Percentiles rank a stretch among this genome's conserved stretches.
Evolutionary conservation across 2,888 invertebrate species (phyloP).

Genomic region (Catocala sponsa): DNA sequence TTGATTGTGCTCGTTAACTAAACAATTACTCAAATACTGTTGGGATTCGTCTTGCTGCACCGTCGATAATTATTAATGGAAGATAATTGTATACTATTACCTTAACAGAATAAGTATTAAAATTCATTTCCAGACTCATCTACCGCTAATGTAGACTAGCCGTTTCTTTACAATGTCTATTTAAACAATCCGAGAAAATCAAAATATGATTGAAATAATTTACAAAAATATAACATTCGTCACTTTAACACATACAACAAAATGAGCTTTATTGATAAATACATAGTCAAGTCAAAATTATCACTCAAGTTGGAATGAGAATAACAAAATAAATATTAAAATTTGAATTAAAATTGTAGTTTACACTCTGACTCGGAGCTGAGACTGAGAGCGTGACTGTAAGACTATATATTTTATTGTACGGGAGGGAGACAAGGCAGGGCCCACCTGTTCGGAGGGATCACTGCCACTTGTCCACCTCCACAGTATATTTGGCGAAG

Average conservation of each 20-base stretch:
- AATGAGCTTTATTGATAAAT: conserved; percentile 70
- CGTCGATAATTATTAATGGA: conserved; percentile 45
- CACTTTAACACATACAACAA: conserved; percentile 73
- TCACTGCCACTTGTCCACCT: conserved; percentile 40
- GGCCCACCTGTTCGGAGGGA: no score
- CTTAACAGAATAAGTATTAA: conserved; percentile 42
- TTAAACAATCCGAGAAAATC: conserved; percentile 65
- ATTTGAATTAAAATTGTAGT: conserved; percentile 55
- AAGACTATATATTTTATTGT: conserved; percentile 28
- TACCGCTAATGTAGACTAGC: conserved; percentile 64
- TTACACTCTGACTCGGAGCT: conserved; percentile 42
- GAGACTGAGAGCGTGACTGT: conserved; percentile 38
- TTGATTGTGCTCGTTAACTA: conserved; percentile 36
- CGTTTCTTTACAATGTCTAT: conserved; percentile 62
- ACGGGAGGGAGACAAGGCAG: conserved; percentile 19
- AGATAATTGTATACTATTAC: conserved; percentile 47
- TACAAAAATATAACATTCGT: conserved; percentile 82
- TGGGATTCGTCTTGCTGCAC: conserved; percentile 28
- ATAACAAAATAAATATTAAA: conserved; percentile 71
- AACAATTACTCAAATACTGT: conserved; percentile 40
- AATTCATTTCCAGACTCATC: conserved; percentile 46
- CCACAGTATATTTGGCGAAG: conserved; percentile 51
- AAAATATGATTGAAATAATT: conserved; percentile 71
- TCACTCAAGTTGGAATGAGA: conserved; percentile 82
- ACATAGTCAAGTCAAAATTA: conserved; percentile 67